Evolutionary conservation across 2,113 vertebrate genomes (phyloP), one percentile per base, ranked within the genome.

Genomic region (Labeo catla): DNA sequence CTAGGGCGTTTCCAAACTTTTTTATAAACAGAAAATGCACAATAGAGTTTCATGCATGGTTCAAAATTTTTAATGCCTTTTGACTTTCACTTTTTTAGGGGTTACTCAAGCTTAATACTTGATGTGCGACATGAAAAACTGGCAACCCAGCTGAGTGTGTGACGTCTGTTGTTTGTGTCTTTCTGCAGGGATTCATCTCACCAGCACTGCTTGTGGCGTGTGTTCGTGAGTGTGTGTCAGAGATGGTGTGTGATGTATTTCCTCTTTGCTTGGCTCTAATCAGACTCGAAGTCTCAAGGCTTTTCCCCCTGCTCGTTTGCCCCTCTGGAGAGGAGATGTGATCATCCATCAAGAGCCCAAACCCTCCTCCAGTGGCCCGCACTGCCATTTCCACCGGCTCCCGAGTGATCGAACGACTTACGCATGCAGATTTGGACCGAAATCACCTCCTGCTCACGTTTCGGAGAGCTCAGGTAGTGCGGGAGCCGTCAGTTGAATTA

Each of bases 151-250:
- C 34, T 9, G 15, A 39, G 72, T 74, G 43, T 23, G 1, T 49
- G 72, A 74, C 11, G 45, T 81, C 49, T 72, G 8, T 49, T 84
- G 43, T 21, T 86, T 84, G 28, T 81, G 13, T 81, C 39, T 34
- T 7, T 78, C 68, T 9, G 16, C 72, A 94, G 92, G 94, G 90
- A 93, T 92, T 93, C 90, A 89, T 81, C 87, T 90, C 90, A 94
- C 92, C 91, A 93, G 92, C 91, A 91, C 88, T 61, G 54, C 68
- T 36, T 61, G 34, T 83, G 76, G 82, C 52, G 68, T 86, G 52
- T 76, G 78, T 85, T 15, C 34, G 86, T 86, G 66, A 78, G 84
- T 61, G 80, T 63, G 84, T 70, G 45, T 86, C 66, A 28, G 78
- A 47, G 76, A 50, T 81, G 70, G 23, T 2, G 28, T 83, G 15